Evolutionary conservation across 2,113 vertebrate species (phyloP).

Genomic region (Anhinga rufa): DNA sequence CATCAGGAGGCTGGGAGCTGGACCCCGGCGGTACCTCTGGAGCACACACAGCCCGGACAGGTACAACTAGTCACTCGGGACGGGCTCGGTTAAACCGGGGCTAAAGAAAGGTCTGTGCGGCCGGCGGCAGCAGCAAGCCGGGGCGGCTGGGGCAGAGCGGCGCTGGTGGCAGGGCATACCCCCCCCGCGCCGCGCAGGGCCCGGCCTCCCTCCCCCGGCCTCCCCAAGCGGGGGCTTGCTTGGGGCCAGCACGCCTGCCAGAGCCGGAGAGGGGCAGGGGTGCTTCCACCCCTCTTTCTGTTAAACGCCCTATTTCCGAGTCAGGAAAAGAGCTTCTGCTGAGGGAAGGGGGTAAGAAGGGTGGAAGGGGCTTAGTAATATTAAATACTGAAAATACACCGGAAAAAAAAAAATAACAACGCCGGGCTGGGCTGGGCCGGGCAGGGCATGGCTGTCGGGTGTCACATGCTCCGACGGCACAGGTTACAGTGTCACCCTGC

Average conservation of each 20-base stretch:
- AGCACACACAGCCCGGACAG: not conserved
- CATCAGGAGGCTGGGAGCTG: conserved; percentile 20
- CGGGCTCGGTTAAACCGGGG: not conserved
- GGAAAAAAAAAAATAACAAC: not conserved
- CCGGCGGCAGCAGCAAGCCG: not conserved
- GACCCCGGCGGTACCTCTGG: not conserved
- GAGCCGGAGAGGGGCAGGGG: not conserved
- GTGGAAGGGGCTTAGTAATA: not conserved
- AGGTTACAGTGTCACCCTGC: conserved; percentile 11
- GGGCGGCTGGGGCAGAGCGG: not conserved
- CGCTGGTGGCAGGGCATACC: not conserved
- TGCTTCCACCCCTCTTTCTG: not conserved
- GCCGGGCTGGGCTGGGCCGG: not conserved
- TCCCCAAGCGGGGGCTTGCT: conserved; percentile 17
- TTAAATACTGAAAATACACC: not conserved
- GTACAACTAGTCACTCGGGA: conserved; percentile 12
- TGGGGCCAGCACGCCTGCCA: not conserved
- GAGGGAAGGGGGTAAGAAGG: not conserved
- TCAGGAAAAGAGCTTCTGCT: not conserved
- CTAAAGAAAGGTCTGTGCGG: not conserved
- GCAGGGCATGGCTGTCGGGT: not conserved
- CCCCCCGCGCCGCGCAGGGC: conserved; percentile 8
- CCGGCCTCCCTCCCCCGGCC: too few species aligned
- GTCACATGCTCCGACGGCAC: conserved; percentile 29
- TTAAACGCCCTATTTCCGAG: not conserved